Percentiles rank a stretch among this genome's conserved stretches.
Evolutionary conservation across 1,140 invertebrate species (phyloP).

Genomic region (Platyscapa corneri): DNA sequence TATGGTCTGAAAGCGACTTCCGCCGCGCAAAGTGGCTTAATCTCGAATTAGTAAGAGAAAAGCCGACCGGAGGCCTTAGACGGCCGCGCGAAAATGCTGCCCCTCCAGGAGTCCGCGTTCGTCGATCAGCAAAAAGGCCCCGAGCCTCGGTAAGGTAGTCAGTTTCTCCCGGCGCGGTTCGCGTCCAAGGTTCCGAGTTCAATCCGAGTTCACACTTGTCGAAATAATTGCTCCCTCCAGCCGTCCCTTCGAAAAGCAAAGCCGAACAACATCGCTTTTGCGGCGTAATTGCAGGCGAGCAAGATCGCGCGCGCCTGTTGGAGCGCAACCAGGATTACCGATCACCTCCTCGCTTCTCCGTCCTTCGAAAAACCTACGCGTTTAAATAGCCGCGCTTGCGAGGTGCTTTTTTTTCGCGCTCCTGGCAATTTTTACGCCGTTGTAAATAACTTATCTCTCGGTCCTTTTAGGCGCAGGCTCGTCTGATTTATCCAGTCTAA

Average conservation of each 20-base stretch:
- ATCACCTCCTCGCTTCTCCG: background rate
- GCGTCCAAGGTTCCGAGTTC: constrained; percentile 8
- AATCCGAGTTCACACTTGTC: constrained; percentile 29
- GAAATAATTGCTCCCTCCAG: constrained; percentile 7
- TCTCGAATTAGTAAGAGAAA: no score
- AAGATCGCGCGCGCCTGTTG: background rate
- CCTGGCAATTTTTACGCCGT: constrained; percentile 11
- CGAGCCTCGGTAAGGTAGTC: background rate
- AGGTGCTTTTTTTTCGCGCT: background rate
- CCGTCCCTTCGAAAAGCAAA: constrained; percentile 21
- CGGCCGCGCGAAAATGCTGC: no score
- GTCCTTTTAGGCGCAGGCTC: background rate
- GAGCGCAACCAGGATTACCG: background rate
- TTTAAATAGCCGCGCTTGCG: background rate
- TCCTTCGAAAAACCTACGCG: constrained; percentile 43
- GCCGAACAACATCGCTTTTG: background rate
- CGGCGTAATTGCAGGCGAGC: constrained; percentile 33
- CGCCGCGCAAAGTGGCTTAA: no score
- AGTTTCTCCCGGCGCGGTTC: constrained; percentile 27
- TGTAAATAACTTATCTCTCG: constrained; percentile 17
- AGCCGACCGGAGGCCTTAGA: no score
- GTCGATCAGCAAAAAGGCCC: background rate
- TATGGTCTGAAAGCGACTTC: no score
- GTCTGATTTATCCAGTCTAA: background rate
- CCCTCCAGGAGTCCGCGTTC: no score